These are phyloP conservation scores for Fragum fragum DNA, from an alignment of 2,888 invertebrate genomes.

Conservation along the genomic window DNA sequence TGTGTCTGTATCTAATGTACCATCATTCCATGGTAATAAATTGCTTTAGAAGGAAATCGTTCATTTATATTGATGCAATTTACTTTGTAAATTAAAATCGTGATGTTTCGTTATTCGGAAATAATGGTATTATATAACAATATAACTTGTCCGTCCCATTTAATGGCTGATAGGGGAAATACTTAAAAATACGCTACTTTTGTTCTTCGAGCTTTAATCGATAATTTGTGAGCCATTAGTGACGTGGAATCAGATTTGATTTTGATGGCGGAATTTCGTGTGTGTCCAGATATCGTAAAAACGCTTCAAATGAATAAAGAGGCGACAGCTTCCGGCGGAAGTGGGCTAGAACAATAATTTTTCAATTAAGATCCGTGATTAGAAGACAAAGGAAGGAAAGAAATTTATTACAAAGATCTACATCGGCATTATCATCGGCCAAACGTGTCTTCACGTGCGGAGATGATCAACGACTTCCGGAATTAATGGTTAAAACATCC, in stretches of 20 bases:
- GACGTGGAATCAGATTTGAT: slow-evolving; percentile 58
- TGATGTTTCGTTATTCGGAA: slow-evolving; percentile 7
- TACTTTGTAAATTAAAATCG: slow-evolving; percentile 6
- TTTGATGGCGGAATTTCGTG: slow-evolving; percentile 69
- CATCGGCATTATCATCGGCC: slow-evolving; percentile 59
- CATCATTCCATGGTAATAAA: background rate
- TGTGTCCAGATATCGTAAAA: slow-evolving; percentile 62
- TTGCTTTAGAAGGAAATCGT: slow-evolving; percentile 6
- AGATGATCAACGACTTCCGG: slow-evolving; percentile 66
- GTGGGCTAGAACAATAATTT: slow-evolving; percentile 59
- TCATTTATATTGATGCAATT: slow-evolving; percentile 2
- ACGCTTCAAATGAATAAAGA: slow-evolving; percentile 67
- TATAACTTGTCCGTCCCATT: background rate
- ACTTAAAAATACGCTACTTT: slow-evolving; percentile 3
- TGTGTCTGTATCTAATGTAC: background rate
- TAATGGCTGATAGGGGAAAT: slow-evolving; percentile 22
- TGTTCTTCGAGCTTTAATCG: slow-evolving; percentile 20
- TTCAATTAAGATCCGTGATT: slow-evolving; percentile 66
- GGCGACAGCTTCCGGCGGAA: slow-evolving; percentile 62
- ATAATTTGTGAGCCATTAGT: slow-evolving; percentile 51
- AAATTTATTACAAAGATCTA: slow-evolving; percentile 60
- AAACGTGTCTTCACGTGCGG: slow-evolving; percentile 66
- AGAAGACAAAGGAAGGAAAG: slow-evolving; percentile 67
- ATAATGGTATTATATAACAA: slow-evolving; percentile 15
- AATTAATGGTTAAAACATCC: slow-evolving; percentile 70